phyloP scores from a whole-genome alignment of 2,113 vertebrate genomes.

The Eleginops maclovinus region DNA sequence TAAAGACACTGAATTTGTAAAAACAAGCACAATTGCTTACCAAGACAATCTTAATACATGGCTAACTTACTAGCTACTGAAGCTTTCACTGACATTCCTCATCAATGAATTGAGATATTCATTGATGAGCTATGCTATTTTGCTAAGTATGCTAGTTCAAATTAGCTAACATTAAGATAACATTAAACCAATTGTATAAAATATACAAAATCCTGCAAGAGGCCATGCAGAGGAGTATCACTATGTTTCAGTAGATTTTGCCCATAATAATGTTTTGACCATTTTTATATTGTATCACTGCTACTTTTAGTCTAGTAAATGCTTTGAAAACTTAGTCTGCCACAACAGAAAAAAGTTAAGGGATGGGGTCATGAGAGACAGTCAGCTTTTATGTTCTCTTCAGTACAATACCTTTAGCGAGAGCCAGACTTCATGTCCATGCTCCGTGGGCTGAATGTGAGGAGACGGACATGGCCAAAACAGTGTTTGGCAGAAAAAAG shows the following conservation, averaged over 20 bases:
- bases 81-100: neutral
- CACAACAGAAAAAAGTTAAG: slow-evolving; percentile 42
- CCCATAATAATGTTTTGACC: neutral
- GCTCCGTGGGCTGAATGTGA: slow-evolving; percentile 51
- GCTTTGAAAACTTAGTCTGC: neutral
- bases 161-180: no score
- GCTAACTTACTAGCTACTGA: neutral
- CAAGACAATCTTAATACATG: neutral
- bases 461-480: slow-evolving; percentile 58
- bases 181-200: neutral
- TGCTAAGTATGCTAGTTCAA: neutral
- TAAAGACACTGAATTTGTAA: neutral
- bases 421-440: slow-evolving; percentile 57
- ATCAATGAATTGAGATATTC: neutral
- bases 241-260: neutral
- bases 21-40: neutral
- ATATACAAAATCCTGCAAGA: neutral
- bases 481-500: slow-evolving; percentile 61
- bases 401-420: slow-evolving; percentile 37
- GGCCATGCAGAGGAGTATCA: neutral
- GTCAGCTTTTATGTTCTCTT: neutral
- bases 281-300: neutral
- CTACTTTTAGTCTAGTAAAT: neutral
- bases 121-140: neutral
- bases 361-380: slow-evolving; percentile 24